These are phyloP conservation scores for Channa maculata DNA, from an alignment of 2,113 vertebrate species.

Conservation along the genomic window DNA sequence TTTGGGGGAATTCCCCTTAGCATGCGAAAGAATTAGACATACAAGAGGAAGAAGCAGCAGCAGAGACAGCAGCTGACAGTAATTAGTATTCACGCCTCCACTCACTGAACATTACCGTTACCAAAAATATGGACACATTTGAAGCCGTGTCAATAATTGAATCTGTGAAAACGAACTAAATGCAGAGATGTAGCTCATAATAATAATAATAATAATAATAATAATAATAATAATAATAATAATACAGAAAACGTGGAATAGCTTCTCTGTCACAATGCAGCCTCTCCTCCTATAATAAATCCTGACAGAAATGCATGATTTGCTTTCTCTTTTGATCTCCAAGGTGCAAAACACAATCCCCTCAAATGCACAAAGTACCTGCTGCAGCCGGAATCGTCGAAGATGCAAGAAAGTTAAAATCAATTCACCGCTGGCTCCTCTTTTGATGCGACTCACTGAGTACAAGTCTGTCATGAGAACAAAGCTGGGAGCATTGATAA, in stretches of 20 bases:
- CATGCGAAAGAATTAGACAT: not conserved
- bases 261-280: slow-evolving; percentile 35
- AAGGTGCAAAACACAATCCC: slow-evolving; percentile 57
- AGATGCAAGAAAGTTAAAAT: slow-evolving; percentile 77
- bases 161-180: not conserved
- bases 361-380: slow-evolving; percentile 72
- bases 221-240: not conserved
- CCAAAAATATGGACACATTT: slow-evolving; percentile 13
- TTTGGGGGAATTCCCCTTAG: slow-evolving; percentile 40
- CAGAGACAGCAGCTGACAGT: slow-evolving; percentile 33
- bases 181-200: not conserved
- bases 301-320: too few species aligned
- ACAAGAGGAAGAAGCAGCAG: not conserved
- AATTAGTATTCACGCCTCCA: slow-evolving; percentile 75
- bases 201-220: too few species aligned
- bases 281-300: not conserved
- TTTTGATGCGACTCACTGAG: slow-evolving; percentile 24
- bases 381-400: slow-evolving; percentile 64
- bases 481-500: slow-evolving; percentile 48
- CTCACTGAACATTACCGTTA: slow-evolving; percentile 37
- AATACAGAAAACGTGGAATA: not conserved
- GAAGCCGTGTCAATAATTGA: not conserved
- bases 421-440: slow-evolving; percentile 42
- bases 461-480: slow-evolving; percentile 63
- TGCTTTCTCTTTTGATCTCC: not conserved